phyloP scores from a whole-genome alignment of 1,140 invertebrate genomes.

The Pantala flavescens region DNA sequence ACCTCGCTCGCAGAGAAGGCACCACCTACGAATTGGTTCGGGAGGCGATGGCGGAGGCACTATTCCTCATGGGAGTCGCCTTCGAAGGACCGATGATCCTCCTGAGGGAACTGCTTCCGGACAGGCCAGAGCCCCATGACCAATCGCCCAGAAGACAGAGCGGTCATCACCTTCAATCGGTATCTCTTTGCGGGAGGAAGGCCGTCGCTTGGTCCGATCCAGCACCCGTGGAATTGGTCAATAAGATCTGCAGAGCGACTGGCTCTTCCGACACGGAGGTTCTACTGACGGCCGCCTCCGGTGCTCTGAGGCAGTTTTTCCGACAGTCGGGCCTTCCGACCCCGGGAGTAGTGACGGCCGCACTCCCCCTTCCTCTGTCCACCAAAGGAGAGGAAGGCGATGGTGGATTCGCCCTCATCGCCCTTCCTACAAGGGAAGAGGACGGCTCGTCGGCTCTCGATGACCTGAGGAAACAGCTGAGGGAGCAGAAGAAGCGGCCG shows the following conservation, averaged over 20 bases:
- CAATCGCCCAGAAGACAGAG: not conserved
- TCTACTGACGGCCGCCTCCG: constrained; percentile 48
- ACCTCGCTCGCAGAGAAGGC: not conserved
- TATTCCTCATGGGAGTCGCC: constrained; percentile 42
- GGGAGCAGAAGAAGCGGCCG: constrained; percentile 48
- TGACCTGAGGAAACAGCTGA: constrained; percentile 32
- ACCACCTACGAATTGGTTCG: constrained; percentile 32
- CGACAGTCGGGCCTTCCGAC: constrained; percentile 36
- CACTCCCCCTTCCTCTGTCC: constrained; percentile 35
- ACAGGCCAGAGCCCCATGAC: constrained; percentile 16
- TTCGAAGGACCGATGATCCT: constrained; percentile 46
- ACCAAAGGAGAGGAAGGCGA: constrained; percentile 35
- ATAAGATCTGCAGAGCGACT: constrained; percentile 45
- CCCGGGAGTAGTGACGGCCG: constrained; percentile 44
- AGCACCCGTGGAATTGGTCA: constrained; percentile 41
- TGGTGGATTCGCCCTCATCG: constrained; percentile 44
- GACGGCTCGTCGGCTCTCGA: constrained; percentile 33
- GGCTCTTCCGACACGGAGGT: constrained; percentile 49
- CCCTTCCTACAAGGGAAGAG: constrained; percentile 41
- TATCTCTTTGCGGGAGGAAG: constrained; percentile 63
- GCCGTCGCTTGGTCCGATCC: constrained; percentile 63
- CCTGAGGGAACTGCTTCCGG: constrained; percentile 37
- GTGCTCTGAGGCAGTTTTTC: constrained; percentile 52
- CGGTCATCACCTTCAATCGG: constrained; percentile 44
- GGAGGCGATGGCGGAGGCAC: constrained; percentile 41